Percentiles rank a stretch among this genome's conserved stretches.
These are phyloP conservation scores for Littorina saxatilis DNA, from an alignment of 1,140 invertebrate species.

Conservation along the genomic window DNA sequence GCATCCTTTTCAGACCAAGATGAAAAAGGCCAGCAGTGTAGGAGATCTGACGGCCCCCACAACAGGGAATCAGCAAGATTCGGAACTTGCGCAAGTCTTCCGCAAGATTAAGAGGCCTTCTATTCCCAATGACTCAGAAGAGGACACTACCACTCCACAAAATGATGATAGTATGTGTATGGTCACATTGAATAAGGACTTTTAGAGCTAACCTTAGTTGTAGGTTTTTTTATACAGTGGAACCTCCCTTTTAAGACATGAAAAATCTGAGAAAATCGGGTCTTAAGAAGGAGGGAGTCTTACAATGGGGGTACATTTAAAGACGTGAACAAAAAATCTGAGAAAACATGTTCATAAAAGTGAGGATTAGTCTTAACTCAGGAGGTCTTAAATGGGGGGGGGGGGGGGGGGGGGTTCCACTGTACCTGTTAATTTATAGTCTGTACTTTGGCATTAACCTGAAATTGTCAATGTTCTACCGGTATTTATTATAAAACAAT, in stretches of 20 bases:
- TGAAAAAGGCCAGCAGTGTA: constrained; percentile 46
- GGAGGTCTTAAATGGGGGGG: background rate
- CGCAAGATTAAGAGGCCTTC: constrained; percentile 2
- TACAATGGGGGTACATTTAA: no score
- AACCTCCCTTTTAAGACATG: no score
- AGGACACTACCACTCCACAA: background rate
- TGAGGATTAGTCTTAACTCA: background rate
- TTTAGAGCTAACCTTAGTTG: no score
- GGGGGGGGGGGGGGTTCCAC: background rate
- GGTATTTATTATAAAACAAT: no score
- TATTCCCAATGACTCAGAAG: background rate
- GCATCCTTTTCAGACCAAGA: constrained; percentile 36
- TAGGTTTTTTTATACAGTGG: no score
- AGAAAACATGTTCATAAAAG: background rate
- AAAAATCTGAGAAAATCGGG: no score
- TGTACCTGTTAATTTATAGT: background rate
- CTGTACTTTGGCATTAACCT: no score
- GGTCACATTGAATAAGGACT: no score
- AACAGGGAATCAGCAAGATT: background rate
- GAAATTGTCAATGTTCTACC: no score
- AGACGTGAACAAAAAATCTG: no score
- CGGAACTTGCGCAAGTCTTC: constrained; percentile 38
- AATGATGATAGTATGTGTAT: no score
- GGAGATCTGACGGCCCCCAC: constrained; percentile 25
- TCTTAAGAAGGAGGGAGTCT: no score